These are phyloP conservation scores for Gallinago stenura DNA, from an alignment of 2,797 vertebrate species.

Conservation along the genomic window DNA sequence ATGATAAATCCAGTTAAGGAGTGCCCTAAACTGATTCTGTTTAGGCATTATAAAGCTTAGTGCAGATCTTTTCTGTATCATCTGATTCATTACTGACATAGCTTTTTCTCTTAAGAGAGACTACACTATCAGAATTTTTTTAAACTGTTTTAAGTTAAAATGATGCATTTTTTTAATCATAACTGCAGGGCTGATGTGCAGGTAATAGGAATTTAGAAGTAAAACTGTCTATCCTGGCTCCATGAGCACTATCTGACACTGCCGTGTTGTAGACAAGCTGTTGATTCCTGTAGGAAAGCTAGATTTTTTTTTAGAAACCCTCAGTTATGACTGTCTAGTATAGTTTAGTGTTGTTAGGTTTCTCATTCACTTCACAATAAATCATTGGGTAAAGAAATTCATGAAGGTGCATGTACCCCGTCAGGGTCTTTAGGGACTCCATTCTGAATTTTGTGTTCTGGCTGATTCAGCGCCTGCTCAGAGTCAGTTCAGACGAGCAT, in stretches of 20 bases:
- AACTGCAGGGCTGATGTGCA: not conserved
- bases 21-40: not conserved
- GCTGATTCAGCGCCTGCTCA: not conserved
- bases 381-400: not conserved
- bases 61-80: not conserved
- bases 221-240: not conserved
- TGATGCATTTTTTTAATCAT: rapidly evolving
- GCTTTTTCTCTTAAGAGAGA: not conserved
- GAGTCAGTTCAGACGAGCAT: not conserved
- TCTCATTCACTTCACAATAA: not conserved
- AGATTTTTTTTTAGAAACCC: not conserved
- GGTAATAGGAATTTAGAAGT: not conserved
- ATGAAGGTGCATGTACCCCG: not conserved
- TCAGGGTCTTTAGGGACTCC: not conserved
- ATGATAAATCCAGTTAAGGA: not conserved
- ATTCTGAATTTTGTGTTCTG: not conserved
- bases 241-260: not conserved
- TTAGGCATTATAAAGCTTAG: not conserved
- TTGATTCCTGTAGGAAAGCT: too few relatives aligned
- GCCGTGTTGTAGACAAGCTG: not conserved
- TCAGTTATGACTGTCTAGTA: not conserved
- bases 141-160: not conserved
- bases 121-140: not conserved
- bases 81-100: not conserved
- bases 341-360: not conserved